A percentile compares a stretch with the other conserved stretches of the same genome.
Conservation (phyloP, 30 jellyfish, hydroid and myxozoan genomes). For the Chrysaora quinquecirrha region DNA sequence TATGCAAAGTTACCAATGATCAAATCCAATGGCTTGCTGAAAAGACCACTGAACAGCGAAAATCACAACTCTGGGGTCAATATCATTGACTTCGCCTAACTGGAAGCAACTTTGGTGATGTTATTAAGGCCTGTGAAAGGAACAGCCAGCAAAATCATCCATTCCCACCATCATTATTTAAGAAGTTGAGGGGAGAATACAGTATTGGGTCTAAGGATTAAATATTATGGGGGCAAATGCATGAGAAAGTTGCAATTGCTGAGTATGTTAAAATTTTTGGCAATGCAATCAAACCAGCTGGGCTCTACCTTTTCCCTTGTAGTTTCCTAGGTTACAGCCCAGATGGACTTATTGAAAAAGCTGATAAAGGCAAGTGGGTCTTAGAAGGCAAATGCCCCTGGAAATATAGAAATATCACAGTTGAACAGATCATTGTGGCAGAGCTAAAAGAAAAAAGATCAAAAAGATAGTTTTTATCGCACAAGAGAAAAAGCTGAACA, state of each 20-base stretch:
- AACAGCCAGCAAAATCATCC: not conserved
- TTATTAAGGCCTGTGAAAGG: too few species aligned
- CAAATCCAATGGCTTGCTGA: too few species aligned
- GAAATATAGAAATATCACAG: slow-evolving; percentile 7
- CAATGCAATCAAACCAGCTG: slow-evolving; percentile 35
- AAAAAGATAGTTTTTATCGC: not conserved
- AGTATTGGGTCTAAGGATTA: slow-evolving; percentile 25
- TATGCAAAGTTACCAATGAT: too few species aligned
- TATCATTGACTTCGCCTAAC: too few species aligned
- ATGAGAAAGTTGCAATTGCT: slow-evolving; percentile 10
- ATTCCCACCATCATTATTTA: slow-evolving; percentile 1
- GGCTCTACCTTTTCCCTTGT: slow-evolving; percentile 46
- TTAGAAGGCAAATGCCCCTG: slow-evolving; percentile 49
- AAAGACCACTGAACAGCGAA: too few species aligned
- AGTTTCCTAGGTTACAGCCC: slow-evolving; percentile 46
- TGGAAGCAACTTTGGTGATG: too few species aligned
- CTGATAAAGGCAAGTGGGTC: slow-evolving; percentile 19
- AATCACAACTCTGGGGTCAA: too few species aligned
- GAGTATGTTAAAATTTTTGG: slow-evolving; percentile 14
- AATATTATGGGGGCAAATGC: too few species aligned
- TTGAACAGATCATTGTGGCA: not conserved
- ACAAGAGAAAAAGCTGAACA: not conserved
- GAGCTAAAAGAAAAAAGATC: slow-evolving; percentile 3
- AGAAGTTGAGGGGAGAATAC: slow-evolving; percentile 25
- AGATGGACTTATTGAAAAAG: slow-evolving; percentile 45